Evolutionary conservation across 2,113 vertebrate species (phyloP).

Genomic region (Dipodomys ordii): DNA sequence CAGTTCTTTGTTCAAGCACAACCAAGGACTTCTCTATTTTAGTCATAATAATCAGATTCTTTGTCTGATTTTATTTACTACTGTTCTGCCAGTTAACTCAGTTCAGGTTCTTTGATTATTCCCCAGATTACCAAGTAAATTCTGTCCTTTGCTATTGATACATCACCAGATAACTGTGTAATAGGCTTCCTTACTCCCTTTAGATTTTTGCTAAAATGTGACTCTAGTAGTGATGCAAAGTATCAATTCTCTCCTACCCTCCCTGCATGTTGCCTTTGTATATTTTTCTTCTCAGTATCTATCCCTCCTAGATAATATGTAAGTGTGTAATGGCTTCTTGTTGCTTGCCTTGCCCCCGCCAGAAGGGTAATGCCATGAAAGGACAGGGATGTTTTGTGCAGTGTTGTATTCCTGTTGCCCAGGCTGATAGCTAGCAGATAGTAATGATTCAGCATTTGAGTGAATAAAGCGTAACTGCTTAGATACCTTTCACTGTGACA

Average conservation of each 20-base stretch:
- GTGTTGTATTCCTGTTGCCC: background rate
- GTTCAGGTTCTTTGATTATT: constrained; percentile 1
- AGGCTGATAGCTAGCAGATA: background rate
- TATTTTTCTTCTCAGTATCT: constrained; percentile 1
- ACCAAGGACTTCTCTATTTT: background rate
- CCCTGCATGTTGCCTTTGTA: background rate
- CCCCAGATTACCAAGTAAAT: background rate
- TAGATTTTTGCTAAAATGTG: background rate
- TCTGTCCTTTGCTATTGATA: background rate
- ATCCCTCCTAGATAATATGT: background rate
- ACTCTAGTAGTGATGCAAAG: background rate
- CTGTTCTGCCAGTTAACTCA: background rate
- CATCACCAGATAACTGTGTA: background rate
- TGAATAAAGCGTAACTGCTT: background rate
- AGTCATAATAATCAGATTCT: background rate
- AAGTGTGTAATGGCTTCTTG: background rate
- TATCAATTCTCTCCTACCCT: background rate
- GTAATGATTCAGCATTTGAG: background rate
- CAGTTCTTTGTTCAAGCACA: background rate
- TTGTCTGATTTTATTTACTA: background rate
- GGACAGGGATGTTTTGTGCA: background rate
- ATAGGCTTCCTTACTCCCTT: background rate
- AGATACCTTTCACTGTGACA: constrained; percentile 50
- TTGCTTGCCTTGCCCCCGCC: background rate
- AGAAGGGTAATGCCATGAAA: background rate